Evolutionary conservation across 2,888 invertebrate genomes (phyloP).

Genomic region (Ennomos erosarius): DNA sequence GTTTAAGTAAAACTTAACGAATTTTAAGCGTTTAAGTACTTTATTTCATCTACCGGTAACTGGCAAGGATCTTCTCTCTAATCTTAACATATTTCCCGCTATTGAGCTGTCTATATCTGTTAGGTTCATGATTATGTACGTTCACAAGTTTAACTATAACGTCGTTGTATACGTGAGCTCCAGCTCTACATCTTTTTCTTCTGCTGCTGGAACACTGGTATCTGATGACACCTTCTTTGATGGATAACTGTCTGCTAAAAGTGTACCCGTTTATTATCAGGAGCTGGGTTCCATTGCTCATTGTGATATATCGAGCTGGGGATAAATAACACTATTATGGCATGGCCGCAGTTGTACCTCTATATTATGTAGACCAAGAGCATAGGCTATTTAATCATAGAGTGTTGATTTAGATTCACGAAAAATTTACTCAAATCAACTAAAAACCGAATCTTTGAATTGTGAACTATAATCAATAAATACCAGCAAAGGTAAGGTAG

Average conservation of each 20-base stretch:
- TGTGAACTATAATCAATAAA: too few relatives aligned
- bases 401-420: too few relatives aligned
- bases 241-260: constrained; percentile 4
- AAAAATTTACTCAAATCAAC: too few relatives aligned
- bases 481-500: too few relatives aligned
- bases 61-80: too few relatives aligned
- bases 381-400: too few relatives aligned
- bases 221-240: constrained; percentile 9
- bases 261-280: constrained; percentile 21
- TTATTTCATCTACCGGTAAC: too few relatives aligned
- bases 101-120: constrained; percentile 6
- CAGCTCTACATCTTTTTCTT: constrained; percentile 19
- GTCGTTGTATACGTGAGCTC: constrained; percentile 12
- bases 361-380: too few relatives aligned
- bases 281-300: constrained; percentile 13
- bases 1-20: too few relatives aligned
- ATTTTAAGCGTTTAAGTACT: too few relatives aligned
- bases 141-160: constrained; percentile 1
- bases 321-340: constrained; percentile 6
- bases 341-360: too few relatives aligned
- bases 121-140: constrained; percentile 20
- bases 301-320: constrained; percentile 21
- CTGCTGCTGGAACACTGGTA: constrained; percentile 9
- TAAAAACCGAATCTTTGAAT: too few relatives aligned
- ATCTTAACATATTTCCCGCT: constrained; percentile 3